Evolutionary conservation across 2,888 invertebrate species (phyloP), one percentile per base, ranked within the genome.

Genomic region (Patella caerulea): DNA sequence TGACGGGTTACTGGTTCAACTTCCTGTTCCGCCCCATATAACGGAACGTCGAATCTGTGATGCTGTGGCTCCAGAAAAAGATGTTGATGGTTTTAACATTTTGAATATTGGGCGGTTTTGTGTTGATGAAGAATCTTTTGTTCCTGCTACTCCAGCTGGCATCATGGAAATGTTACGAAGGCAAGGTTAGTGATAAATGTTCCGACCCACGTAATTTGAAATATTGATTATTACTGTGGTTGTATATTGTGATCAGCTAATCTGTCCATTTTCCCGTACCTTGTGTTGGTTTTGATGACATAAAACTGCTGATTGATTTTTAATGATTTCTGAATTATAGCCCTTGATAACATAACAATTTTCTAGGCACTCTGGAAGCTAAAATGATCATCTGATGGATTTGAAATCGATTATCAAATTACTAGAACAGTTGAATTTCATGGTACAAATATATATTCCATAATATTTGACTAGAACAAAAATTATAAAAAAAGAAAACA

Each of bases 71-170:
- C 95, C 95, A 0, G 93, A 93, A 52, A 98, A 98, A 91, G 97
- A 98, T 93, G 97, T 98, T 0, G 97, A 98, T 92, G 97, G 97
- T 0, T 97, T 97, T 89, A 96, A 96, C 91, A 94, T 95, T 79
- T 92, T 94, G 17, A 97, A 97, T 91, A 93, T 97, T 75, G 97
- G 97, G 9, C 94, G 95, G 86, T 92, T 90, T 77, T 91, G 90
- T 81, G 86, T 87, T 0, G 90, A 91, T 75, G 86, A 89, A 81
- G 85, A 86, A 59, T 83, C 90, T 0, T 93, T 96, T 82, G 93
- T 96, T 12, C 96, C 96, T 1, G 96, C 96, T 74, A 96, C 96
- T 29, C 95, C 96, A 4, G 92, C 95, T 73, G 96, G 95, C 76
- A 95, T 96, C 69, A 88, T 90, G 84, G 91, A 95, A 92, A 93